These are phyloP conservation scores for Sebastes itinus DNA, from an alignment of 2,797 vertebrate genomes.

Conservation along the genomic window DNA sequence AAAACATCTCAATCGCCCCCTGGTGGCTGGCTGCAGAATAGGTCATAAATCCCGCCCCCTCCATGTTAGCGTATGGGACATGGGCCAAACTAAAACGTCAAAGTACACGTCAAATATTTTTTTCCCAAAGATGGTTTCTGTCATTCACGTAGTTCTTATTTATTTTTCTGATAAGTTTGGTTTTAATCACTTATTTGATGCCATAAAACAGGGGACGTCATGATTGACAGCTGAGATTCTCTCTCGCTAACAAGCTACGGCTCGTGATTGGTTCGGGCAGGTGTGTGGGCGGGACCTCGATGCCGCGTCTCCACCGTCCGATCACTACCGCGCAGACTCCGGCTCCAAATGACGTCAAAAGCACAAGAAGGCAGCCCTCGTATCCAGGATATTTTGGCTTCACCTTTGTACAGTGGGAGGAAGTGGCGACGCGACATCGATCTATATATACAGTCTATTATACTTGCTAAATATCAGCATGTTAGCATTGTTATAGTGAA, in stretches of 20 bases:
- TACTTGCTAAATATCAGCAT: neutral
- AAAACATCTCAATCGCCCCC: fast-evolving
- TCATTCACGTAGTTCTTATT: neutral
- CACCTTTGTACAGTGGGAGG: neutral
- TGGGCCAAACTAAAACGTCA: too few species aligned
- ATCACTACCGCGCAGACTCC: too few species aligned
- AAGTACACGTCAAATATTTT: too few species aligned
- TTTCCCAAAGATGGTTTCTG: neutral
- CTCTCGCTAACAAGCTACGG: neutral
- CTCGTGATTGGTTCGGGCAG: too few species aligned
- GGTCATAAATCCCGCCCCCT: too few species aligned
- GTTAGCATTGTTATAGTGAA: neutral
- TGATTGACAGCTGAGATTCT: neutral
- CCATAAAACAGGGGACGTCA: neutral
- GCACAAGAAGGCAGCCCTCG: neutral
- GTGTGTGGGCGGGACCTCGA: too few species aligned
- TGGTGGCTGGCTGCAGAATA: neutral
- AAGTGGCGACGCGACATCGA: neutral
- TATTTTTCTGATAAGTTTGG: neutral
- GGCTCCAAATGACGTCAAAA: neutral
- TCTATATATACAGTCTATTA: neutral
- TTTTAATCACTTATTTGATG: neutral
- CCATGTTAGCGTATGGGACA: too few species aligned
- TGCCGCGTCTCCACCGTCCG: too few species aligned
- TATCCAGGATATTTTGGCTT: neutral